Percentiles rank a stretch among this genome's conserved stretches.
These are phyloP conservation scores for Diplodus sargus DNA, from an alignment of 2,797 vertebrate genomes.

Conservation along the genomic window DNA sequence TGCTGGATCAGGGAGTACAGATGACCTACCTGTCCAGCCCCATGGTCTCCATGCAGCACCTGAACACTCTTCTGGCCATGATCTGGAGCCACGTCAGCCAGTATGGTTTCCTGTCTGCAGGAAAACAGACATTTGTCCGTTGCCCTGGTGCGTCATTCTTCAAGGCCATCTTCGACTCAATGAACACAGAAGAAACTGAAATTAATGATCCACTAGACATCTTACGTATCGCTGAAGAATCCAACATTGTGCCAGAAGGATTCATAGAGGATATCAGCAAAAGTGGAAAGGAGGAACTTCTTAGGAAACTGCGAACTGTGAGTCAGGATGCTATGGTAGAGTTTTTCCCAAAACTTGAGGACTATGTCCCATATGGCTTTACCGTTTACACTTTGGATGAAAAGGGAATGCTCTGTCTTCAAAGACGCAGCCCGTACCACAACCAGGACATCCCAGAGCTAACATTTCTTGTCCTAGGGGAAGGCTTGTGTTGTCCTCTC, in stretches of 20 bases:
- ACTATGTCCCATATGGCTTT: slow-evolving; percentile 42
- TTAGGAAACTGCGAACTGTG: slow-evolving; percentile 32
- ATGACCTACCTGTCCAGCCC: slow-evolving; percentile 69
- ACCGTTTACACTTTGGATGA: slow-evolving; percentile 45
- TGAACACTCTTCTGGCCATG: slow-evolving; percentile 64
- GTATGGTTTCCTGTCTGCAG: slow-evolving; percentile 42
- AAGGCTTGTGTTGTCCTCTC: slow-evolving; percentile 52
- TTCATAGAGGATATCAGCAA: slow-evolving; percentile 19
- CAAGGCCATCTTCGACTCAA: slow-evolving; percentile 59
- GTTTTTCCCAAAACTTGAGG: slow-evolving; percentile 29
- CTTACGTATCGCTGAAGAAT: slow-evolving; percentile 30
- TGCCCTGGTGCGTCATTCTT: slow-evolving; percentile 58
- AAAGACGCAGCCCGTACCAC: slow-evolving; percentile 25
- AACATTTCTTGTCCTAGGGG: slow-evolving; percentile 42
- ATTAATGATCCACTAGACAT: slow-evolving; percentile 31
- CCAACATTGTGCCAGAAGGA: slow-evolving; percentile 14
- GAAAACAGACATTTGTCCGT: slow-evolving; percentile 19
- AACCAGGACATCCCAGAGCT: slow-evolving; percentile 27
- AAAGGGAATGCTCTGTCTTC: slow-evolving; percentile 16
- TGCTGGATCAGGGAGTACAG: slow-evolving; percentile 71
- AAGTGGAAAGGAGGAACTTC: neutral
- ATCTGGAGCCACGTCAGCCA: slow-evolving; percentile 63
- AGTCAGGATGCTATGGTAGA: slow-evolving; percentile 29
- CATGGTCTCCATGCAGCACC: slow-evolving; percentile 68
- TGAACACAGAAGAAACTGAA: slow-evolving; percentile 29